Evolutionary conservation across 2,113 vertebrate species (phyloP).

Genomic region (Arvicanthis niloticus): DNA sequence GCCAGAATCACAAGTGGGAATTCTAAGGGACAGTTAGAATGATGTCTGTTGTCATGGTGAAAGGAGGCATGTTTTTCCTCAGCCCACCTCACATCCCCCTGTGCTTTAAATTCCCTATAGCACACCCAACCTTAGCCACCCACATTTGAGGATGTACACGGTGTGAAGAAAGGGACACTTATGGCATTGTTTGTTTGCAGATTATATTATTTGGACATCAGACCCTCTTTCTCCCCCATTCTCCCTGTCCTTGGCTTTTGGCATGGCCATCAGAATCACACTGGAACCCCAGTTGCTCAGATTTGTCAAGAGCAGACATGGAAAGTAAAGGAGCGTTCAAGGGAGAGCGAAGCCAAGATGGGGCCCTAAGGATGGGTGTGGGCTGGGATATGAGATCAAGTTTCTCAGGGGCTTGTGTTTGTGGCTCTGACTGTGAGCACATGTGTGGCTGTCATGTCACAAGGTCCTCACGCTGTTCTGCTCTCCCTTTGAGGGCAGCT

Average conservation of each 20-base stretch:
- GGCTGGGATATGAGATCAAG: not conserved
- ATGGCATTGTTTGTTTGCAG: not conserved
- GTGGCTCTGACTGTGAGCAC: not conserved
- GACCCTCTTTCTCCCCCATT: not conserved
- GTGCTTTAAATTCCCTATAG: not conserved
- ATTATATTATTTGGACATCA: not conserved
- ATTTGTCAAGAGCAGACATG: not conserved
- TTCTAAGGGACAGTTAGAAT: not conserved
- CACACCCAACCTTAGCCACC: too few species aligned
- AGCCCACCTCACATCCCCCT: not conserved
- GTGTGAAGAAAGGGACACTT: rapidly evolving
- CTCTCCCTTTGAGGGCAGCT: conserved; percentile 40
- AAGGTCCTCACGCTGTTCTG: conserved; percentile 1
- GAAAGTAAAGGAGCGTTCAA: not conserved
- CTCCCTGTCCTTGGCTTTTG: not conserved
- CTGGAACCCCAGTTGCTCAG: not conserved
- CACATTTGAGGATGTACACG: rapidly evolving
- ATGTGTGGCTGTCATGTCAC: not conserved
- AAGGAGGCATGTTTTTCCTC: not conserved
- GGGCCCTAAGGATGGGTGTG: not conserved
- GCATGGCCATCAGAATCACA: not conserved
- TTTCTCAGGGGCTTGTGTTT: not conserved
- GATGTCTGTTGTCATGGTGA: not conserved
- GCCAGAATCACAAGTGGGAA: rapidly evolving
- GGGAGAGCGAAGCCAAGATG: not conserved